Base-by-base conservation (phyloP, 2,113 vertebrate species). In the Gymnarchus niloticus region DNA sequence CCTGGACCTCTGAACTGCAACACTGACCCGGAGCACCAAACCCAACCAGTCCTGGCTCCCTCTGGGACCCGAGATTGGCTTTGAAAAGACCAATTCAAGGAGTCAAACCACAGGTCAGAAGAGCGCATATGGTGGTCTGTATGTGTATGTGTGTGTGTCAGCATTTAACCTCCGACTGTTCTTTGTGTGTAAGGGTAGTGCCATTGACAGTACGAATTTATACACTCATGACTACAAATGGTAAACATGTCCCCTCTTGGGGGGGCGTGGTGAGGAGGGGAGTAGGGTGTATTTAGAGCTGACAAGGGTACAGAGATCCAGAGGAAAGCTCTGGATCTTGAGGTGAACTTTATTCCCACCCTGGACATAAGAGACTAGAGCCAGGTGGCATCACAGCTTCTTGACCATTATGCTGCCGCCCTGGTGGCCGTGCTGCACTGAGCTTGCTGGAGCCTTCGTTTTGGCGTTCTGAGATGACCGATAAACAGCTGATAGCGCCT, bases 191-290 rank as follows among this genome's bases (percentile, higher is more conserved):
- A n/a, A 78, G 17, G 76, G 76, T 41, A 33, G 76, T 41, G 23
- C 23, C n/a, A 51, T 28, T 78, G 49, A 46, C 9, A 21, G 49
- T 90, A 5, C 83, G 51, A 87, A 82, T 46, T 48, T 85, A 82
- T 85, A 73, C 83, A 3, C 23, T 65, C 44, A 48, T 19, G 17
- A 48, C 21, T 48, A 78, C 7, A 48, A 33, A 46, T 44, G 44
- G 23, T 78, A 78, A 78, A 48, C 76, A 78, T 78, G 76, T 12
- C 21, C 46, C 76, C 41, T 73, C 65, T 33, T 41, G 65, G 33
- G 61, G 33, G 12, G 65, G 33, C 19, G 65, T 21, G 52, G 6
- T 54, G 52, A 14, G 52, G 6, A 7, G 52, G 52, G 52, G 44
- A 48, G 44, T 14, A 21, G 41, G 76, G 44, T 41, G 46, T 44